These are phyloP conservation scores for Siniperca undulata DNA, from an alignment of 2,797 vertebrate genomes.

Conservation along the genomic window DNA sequence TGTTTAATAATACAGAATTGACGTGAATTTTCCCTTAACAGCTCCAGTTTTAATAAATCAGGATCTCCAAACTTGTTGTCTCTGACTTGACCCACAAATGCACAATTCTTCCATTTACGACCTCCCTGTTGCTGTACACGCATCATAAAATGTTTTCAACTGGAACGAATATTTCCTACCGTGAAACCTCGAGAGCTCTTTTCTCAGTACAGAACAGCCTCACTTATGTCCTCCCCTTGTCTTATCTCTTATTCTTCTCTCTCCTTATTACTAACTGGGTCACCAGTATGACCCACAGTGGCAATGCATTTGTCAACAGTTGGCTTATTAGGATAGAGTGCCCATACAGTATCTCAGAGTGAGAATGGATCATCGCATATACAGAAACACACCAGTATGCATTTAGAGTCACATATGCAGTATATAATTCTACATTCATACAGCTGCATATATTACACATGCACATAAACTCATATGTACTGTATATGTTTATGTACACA, in stretches of 20 bases:
- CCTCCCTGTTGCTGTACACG: not conserved
- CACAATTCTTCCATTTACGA: not conserved
- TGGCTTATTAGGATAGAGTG: constrained; percentile 34
- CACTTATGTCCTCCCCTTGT: constrained; percentile 28
- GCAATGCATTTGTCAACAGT: constrained; percentile 37
- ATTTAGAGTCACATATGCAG: not conserved
- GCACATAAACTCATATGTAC: not conserved
- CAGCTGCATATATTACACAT: constrained; percentile 12
- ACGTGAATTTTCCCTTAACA: not conserved
- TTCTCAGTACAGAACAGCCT: not conserved
- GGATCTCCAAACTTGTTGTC: not conserved
- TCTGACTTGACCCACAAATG: not conserved
- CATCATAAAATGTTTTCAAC: constrained; percentile 3
- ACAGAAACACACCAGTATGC: not conserved
- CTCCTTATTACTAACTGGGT: constrained; percentile 44
- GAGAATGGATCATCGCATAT: constrained; percentile 12
- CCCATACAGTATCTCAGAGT: not conserved
- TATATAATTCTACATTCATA: not conserved
- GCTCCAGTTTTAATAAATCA: not conserved
- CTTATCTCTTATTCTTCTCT: constrained; percentile 4
- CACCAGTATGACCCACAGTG: constrained; percentile 32
- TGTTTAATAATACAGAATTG: not conserved
- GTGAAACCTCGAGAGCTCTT: not conserved
- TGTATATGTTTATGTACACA: constrained; percentile 18
- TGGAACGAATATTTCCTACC: constrained; percentile 3